Percentiles rank a stretch among this genome's conserved stretches.
These are phyloP conservation scores for Anticlea derivata DNA, from an alignment of 2,888 invertebrate species.

Conservation along the genomic window DNA sequence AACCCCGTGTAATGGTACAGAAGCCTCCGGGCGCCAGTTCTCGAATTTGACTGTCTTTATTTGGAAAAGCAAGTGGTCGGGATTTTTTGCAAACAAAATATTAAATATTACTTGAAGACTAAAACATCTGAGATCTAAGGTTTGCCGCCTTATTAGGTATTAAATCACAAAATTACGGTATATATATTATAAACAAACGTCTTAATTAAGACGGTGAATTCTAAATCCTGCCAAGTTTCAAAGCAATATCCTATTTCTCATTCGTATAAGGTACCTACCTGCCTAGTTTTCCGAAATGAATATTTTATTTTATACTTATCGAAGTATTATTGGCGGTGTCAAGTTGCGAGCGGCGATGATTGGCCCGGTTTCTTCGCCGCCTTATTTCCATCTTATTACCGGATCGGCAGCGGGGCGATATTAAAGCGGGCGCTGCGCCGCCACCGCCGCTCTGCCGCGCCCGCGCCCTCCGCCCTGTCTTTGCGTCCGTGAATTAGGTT, in stretches of 20 bases:
- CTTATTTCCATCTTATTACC: slow-evolving; percentile 84
- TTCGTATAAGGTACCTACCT: slow-evolving; percentile 25
- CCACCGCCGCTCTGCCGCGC: slow-evolving; percentile 38
- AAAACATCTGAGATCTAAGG: too few relatives aligned
- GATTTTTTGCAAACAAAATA: too few relatives aligned
- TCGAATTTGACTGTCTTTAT: too few relatives aligned
- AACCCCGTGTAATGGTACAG: too few relatives aligned
- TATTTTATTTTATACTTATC: slow-evolving; percentile 43
- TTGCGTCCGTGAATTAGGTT: slow-evolving; percentile 83
- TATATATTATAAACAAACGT: slow-evolving; percentile 1
- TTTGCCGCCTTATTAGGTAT: too few relatives aligned
- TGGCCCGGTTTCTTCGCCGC: slow-evolving; percentile 75
- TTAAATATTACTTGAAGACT: too few relatives aligned
- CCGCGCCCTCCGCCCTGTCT: slow-evolving; percentile 77
- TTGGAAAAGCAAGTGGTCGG: too few relatives aligned
- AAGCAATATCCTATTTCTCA: slow-evolving; percentile 30
- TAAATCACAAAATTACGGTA: too few relatives aligned
- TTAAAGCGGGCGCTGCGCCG: slow-evolving; percentile 73
- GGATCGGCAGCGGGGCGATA: slow-evolving; percentile 78
- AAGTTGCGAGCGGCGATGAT: slow-evolving; percentile 75
- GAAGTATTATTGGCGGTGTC: slow-evolving; percentile 56
- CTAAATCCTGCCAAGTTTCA: slow-evolving; percentile 17
- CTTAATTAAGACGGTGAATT: slow-evolving; percentile 3
- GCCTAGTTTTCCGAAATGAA: slow-evolving; percentile 35
- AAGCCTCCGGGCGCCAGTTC: too few relatives aligned